Conservation (phyloP, 2,113 vertebrate species). For the Microcebus lehilahytsara region DNA sequence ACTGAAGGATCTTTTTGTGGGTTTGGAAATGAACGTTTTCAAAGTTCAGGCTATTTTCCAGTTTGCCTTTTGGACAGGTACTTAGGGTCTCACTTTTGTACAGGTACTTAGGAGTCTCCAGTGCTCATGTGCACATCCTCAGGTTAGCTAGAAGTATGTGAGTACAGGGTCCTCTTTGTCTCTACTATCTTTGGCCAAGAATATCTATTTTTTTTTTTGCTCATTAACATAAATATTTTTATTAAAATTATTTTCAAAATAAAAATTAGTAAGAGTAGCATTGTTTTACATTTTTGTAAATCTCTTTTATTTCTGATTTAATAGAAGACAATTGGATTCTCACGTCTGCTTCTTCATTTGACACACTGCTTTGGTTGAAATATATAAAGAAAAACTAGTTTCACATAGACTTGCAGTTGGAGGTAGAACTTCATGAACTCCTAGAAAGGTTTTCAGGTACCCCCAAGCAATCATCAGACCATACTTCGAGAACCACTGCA, state of each 20-base stretch:
- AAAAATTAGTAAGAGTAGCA: not conserved
- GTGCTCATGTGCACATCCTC: not conserved
- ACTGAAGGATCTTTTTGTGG: not conserved
- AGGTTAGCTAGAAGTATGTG: not conserved
- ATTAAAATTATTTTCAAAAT: slow-evolving; percentile 53
- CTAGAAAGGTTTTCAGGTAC: not conserved
- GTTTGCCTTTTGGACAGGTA: not conserved
- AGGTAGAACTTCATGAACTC: not conserved
- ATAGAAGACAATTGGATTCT: not conserved
- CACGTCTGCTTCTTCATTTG: not conserved
- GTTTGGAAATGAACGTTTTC: not conserved
- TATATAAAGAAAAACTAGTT: not conserved
- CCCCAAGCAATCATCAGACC: not conserved
- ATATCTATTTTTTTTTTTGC: too few relatives aligned
- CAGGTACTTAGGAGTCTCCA: not conserved
- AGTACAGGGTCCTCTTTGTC: not conserved
- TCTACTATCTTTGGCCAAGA: not conserved
- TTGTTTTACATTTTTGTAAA: not conserved
- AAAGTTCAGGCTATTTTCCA: not conserved
- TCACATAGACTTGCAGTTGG: not conserved
- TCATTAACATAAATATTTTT: slow-evolving; percentile 18
- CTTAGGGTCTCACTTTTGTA: not conserved
- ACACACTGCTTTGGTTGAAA: not conserved
- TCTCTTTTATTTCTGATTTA: not conserved
- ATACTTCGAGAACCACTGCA: not conserved